Percentiles rank a stretch among this genome's conserved stretches.
Conservation (phyloP, 2,797 vertebrate genomes). For the Mycteria americana region DNA sequence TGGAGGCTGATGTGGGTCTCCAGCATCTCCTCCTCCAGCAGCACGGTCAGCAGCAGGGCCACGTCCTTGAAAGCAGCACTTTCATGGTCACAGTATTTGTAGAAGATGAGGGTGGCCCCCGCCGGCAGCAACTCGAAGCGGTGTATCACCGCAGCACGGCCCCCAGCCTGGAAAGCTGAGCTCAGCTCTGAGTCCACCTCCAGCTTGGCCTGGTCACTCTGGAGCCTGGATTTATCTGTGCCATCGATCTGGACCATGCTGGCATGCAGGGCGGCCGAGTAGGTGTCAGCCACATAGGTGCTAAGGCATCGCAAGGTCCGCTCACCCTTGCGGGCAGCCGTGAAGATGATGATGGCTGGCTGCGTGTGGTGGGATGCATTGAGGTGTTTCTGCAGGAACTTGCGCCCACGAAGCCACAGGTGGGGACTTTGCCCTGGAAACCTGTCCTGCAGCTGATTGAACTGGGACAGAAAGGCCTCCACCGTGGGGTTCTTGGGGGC, state of each 20-base stretch:
- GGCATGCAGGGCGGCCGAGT: conserved; percentile 74
- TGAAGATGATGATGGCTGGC: conserved; percentile 87
- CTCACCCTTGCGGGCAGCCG: conserved; percentile 76
- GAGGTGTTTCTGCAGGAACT: conserved; percentile 86
- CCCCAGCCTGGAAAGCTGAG: conserved; percentile 77
- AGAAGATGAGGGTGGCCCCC: conserved; percentile 90
- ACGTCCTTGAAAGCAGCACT: conserved; percentile 86
- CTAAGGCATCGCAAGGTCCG: conserved; percentile 86
- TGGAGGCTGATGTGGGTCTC: conserved; percentile 44
- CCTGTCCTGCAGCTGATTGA: conserved; percentile 70
- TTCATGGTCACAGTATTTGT: conserved; percentile 95
- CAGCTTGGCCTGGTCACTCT: conserved; percentile 83
- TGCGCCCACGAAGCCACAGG: conserved; percentile 82
- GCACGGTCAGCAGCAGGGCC: conserved; percentile 86
- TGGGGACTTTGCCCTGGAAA: conserved; percentile 83
- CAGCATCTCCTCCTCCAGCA: conserved; percentile 81
- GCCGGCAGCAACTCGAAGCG: conserved; percentile 87
- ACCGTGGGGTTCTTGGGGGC: conserved; percentile 1
- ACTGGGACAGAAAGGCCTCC: conserved; percentile 73
- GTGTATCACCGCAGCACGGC: conserved; percentile 83
- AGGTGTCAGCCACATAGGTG: conserved; percentile 74
- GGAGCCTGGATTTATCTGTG: conserved; percentile 52
- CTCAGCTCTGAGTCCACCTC: conserved; percentile 81
- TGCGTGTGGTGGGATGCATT: conserved; percentile 73
- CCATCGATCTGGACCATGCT: conserved; percentile 80